These are phyloP conservation scores for Myotis yumanensis DNA, from an alignment of 2,113 vertebrate species.

Conservation along the genomic window DNA sequence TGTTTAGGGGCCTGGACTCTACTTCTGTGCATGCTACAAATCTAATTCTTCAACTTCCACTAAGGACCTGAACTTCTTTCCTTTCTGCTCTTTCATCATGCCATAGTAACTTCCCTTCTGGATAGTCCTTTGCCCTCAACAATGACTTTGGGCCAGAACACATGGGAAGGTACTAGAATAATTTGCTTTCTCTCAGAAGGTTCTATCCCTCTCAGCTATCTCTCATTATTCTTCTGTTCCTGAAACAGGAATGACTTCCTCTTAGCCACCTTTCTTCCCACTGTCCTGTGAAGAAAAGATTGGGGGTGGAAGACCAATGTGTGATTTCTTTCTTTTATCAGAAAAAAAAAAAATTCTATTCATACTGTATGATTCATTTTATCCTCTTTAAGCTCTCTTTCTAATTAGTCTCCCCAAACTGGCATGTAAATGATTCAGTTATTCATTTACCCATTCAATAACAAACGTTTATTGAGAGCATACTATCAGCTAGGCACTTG, in stretches of 20 bases:
- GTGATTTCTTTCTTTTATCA: not conserved
- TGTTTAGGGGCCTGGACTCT: not conserved
- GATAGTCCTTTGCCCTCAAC: not conserved
- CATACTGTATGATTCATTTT: not conserved
- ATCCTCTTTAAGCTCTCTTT: not conserved
- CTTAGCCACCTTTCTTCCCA: not conserved
- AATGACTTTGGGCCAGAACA: not conserved
- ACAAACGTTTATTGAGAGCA: not conserved
- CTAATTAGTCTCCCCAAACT: not conserved
- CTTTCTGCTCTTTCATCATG: not conserved
- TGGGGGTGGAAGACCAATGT: not conserved
- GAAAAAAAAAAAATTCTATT: not conserved
- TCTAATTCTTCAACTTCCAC: not conserved
- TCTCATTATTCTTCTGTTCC: not conserved
- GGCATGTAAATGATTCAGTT: not conserved
- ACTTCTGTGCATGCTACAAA: not conserved
- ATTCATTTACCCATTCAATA: not conserved
- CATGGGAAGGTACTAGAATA: not conserved
- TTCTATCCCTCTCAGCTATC: not conserved
- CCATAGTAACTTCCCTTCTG: not conserved
- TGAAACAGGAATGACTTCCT: not conserved
- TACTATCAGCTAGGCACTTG: not conserved
- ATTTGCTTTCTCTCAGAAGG: not conserved
- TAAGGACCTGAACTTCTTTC: not conserved
- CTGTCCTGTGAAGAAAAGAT: not conserved